These are phyloP conservation scores for Tapirus indicus DNA, from an alignment of 2,797 vertebrate genomes.

Conservation along the genomic window DNA sequence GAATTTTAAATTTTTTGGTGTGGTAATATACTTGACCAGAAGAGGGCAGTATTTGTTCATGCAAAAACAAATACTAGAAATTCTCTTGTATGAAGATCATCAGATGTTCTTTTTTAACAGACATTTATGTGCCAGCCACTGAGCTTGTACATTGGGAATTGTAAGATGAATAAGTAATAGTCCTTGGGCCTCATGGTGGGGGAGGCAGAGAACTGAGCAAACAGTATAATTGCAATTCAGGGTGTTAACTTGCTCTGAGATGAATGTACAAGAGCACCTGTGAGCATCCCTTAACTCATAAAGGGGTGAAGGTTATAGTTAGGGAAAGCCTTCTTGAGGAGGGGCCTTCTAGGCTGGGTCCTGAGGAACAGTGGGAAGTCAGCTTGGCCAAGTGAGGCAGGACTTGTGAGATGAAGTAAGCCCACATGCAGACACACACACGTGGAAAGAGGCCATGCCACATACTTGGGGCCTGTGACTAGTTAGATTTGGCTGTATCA, in stretches of 20 bases:
- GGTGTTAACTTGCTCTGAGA: neutral
- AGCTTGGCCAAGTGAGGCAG: neutral
- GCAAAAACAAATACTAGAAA: neutral
- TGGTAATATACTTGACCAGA: slow-evolving; percentile 78
- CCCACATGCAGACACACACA: neutral
- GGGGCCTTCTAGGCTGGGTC: neutral
- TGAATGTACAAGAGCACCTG: neutral
- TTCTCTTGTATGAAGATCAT: slow-evolving; percentile 6
- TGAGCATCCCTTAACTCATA: neutral
- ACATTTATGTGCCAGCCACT: neutral
- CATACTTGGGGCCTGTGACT: neutral
- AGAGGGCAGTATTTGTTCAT: slow-evolving; percentile 89
- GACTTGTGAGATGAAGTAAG: neutral
- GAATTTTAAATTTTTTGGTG: slow-evolving; percentile 14
- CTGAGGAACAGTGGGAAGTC: neutral
- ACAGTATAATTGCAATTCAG: neutral
- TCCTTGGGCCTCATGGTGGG: neutral
- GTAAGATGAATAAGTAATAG: neutral
- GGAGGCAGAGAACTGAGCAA: neutral
- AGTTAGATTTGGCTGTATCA: neutral
- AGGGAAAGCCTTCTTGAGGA: neutral
- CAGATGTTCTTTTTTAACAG: slow-evolving; percentile 40
- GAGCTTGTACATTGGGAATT: neutral
- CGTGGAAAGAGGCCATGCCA: neutral
- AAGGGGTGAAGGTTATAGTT: neutral